These are phyloP conservation scores for Anagrus nilaparvatae DNA, from an alignment of 1,140 invertebrate species.

Conservation along the genomic window DNA sequence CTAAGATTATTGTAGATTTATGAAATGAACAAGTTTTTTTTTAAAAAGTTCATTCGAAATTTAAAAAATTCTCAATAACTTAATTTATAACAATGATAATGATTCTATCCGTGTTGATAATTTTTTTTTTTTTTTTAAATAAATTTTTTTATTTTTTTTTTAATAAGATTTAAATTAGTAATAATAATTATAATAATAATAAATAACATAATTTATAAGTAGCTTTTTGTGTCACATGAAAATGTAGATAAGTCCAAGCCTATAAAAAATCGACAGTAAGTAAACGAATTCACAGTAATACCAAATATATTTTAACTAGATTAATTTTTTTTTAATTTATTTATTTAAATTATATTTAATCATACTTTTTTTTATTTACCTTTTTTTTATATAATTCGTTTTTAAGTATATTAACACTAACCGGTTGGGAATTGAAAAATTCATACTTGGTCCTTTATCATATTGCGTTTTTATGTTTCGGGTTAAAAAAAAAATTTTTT, in stretches of 20 bases:
- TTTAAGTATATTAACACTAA: constrained; percentile 30
- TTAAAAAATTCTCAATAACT: constrained; percentile 2
- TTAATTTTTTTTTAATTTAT: constrained; percentile 22
- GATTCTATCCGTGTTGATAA: no score
- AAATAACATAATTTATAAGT: no score
- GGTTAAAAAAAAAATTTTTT: no score
- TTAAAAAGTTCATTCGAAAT: constrained; percentile 3
- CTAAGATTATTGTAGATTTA: no score
- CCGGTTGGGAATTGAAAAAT: constrained; percentile 24
- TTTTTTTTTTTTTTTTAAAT: constrained; percentile 13
- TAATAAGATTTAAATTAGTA: background rate
- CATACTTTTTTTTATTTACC: constrained; percentile 6
- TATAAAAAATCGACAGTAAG: constrained; percentile 40
- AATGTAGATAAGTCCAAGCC: constrained; percentile 33
- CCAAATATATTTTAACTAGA: constrained; percentile 32
- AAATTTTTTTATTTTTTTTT: constrained; percentile 8
- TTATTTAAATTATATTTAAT: constrained; percentile 24
- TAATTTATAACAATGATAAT: no score
- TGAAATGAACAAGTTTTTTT: no score
- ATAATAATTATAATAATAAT: no score
- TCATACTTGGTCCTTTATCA: no score
- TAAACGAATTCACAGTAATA: constrained; percentile 40
- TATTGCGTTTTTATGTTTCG: no score
- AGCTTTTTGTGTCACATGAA: constrained; percentile 38
- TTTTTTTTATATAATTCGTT: constrained; percentile 12